Base-by-base conservation (phyloP, 2,797 vertebrate species). In the Artibeus jamaicensis region DNA sequence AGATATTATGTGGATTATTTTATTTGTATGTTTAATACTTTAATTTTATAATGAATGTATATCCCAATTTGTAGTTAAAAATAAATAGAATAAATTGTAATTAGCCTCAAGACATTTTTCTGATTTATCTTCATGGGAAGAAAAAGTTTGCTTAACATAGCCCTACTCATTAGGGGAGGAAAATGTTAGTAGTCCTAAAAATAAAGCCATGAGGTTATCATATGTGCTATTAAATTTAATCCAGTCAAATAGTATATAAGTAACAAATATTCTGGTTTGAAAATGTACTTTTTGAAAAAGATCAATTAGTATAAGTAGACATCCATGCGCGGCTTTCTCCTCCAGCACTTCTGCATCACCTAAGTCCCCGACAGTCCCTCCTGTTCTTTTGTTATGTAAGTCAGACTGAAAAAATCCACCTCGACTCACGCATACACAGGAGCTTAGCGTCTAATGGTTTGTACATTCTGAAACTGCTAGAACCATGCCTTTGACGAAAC, bases 391-490 rank as follows among this genome's bases (percentile, higher is more conserved):
- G 42, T 93, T 42, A 70, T 78, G 24, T 87, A 44, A 86, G 74
- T 94, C 48, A 96, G 93, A 97, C n/a, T 59, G 92, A 95, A 98
- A 89, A 97, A 95, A 89, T 92, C 86, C 59, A 82, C 10, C 26
- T 55, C 55, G 57, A 67, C 34, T 96, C 71, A 73, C 83, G 48
- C 81, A 62, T 14, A 0, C 2, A 78, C 2, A 73, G 95, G 32
- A 93, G 44, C 0, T 0, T 71, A 84, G 68, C 91, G n/a, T 42
- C 19, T 37, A 65, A 92, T 70, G 87, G 74, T 71, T 29, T 34
- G 42, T 92, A 95, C 78, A 95, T 68, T 16, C 26, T 29, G 18
- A n/a, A 34, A 92, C 93, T 92, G 73, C 79, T 95, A 57, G 53
- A 57, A 81, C 32, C 12, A 53, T 24, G 73, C 50, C 46, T 88